phyloP scores from a whole-genome alignment of 2,113 vertebrate species.

The Zootoca vivipara region DNA sequence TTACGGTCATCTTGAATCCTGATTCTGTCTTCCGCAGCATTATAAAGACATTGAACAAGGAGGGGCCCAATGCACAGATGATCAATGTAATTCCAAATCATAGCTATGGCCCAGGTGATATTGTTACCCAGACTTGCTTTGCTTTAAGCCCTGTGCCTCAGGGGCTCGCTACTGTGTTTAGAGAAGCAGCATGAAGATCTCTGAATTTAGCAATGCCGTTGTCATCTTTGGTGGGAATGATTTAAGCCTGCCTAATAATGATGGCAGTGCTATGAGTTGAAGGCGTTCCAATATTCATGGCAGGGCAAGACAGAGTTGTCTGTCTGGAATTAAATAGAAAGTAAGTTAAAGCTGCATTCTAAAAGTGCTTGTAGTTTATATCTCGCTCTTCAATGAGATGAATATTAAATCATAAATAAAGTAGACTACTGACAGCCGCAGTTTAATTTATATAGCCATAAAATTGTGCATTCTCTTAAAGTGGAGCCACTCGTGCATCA shows the following conservation, averaged over 20 bases:
- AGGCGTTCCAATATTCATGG: constrained; percentile 27
- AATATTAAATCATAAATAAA: constrained; percentile 50
- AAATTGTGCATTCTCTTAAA: constrained; percentile 31
- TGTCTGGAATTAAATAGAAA: constrained; percentile 34
- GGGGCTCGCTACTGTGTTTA: background rate
- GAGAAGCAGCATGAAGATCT: background rate
- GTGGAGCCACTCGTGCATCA: constrained; percentile 16
- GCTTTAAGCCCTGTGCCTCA: background rate
- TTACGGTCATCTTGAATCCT: background rate
- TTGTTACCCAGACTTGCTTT: background rate
- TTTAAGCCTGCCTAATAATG: constrained; percentile 15
- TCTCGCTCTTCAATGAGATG: constrained; percentile 33
- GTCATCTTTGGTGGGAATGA: constrained; percentile 19
- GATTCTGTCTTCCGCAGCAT: background rate
- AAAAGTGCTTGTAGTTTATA: constrained; percentile 23
- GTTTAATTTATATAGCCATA: constrained; percentile 40
- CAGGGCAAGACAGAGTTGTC: background rate
- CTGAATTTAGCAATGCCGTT: background rate
- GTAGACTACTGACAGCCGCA: background rate
- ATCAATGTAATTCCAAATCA: background rate
- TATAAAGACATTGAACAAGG: no score
- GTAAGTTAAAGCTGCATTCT: constrained; percentile 38
- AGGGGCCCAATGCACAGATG: background rate
- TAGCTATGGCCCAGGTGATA: background rate
- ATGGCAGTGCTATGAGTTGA: constrained; percentile 3